phyloP scores from a whole-genome alignment of 2,888 invertebrate species.

The Drepana falcataria region DNA sequence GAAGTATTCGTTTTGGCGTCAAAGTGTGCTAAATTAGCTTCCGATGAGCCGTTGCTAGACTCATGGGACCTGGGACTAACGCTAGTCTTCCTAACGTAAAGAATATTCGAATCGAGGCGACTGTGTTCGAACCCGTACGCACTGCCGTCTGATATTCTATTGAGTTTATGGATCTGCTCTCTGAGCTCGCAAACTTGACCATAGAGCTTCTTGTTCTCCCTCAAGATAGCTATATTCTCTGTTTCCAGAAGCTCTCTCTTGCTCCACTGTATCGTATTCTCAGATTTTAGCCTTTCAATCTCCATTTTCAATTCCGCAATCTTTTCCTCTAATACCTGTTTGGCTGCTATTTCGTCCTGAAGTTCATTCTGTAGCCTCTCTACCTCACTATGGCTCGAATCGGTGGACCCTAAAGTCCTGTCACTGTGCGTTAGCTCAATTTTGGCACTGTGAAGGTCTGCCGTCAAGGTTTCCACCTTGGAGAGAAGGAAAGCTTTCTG shows the following conservation, averaged over 20 bases:
- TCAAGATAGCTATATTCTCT: slow-evolving; percentile 90
- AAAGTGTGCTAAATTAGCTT: slow-evolving; percentile 56
- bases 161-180: slow-evolving; percentile 69
- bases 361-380: slow-evolving; percentile 67
- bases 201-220: slow-evolving; percentile 92
- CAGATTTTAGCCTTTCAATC: slow-evolving; percentile 91
- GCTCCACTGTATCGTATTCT: slow-evolving; percentile 96
- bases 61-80: slow-evolving; percentile 65
- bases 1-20: slow-evolving; percentile 67
- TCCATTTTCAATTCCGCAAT: slow-evolving; percentile 73
- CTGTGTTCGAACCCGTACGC: slow-evolving; percentile 40
- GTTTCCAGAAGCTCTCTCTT: slow-evolving; percentile 93
- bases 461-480: slow-evolving; percentile 59
- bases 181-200: slow-evolving; percentile 67
- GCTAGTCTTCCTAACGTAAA: slow-evolving; percentile 62
- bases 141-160: slow-evolving; percentile 66
- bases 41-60: slow-evolving; percentile 67
- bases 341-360: slow-evolving; percentile 68
- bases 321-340: slow-evolving; percentile 68
- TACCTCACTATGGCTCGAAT: slow-evolving; percentile 69
- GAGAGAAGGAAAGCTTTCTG: slow-evolving; percentile 60
- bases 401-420: slow-evolving; percentile 64
- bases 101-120: slow-evolving; percentile 57
- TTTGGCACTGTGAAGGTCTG: slow-evolving; percentile 61
- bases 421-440: slow-evolving; percentile 59